Percentiles rank a stretch among this genome's conserved stretches.
Conservation (phyloP, 2,113 vertebrate genomes). For the Podocnemis expansa region DNA sequence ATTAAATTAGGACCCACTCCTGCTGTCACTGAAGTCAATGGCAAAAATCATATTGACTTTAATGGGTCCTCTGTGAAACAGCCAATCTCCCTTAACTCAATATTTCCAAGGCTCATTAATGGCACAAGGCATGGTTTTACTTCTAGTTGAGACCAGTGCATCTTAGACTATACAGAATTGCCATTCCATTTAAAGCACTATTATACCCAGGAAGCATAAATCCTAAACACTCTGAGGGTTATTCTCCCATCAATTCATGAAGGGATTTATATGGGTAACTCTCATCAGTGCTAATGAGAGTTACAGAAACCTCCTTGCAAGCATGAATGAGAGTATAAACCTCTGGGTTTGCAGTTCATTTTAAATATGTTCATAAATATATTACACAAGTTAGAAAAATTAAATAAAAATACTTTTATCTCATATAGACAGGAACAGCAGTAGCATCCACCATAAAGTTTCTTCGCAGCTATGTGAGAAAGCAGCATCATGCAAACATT, state of each 20-base stretch:
- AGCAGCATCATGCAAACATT: constrained; percentile 32
- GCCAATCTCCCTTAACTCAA: neutral
- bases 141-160: constrained; percentile 41
- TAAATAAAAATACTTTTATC: too few species aligned
- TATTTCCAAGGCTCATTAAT: neutral
- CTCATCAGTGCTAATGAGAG: neutral
- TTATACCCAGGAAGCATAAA: neutral
- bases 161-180: constrained; percentile 64
- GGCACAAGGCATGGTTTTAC: neutral
- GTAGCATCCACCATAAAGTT: neutral
- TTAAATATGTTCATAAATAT: neutral
- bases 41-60: neutral
- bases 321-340: constrained; percentile 34
- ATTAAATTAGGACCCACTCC: neutral
- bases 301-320: neutral
- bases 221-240: neutral
- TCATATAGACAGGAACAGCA: constrained; percentile 20
- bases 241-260: constrained; percentile 25
- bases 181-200: constrained; percentile 37
- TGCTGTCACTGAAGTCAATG: neutral
- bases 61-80: neutral
- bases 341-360: neutral
- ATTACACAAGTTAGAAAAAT: neutral
- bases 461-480: constrained; percentile 5
- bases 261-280: constrained; percentile 26